Evolutionary conservation across 2,113 vertebrate genomes (phyloP).

Genomic region (Engraulis encrasicolus): DNA sequence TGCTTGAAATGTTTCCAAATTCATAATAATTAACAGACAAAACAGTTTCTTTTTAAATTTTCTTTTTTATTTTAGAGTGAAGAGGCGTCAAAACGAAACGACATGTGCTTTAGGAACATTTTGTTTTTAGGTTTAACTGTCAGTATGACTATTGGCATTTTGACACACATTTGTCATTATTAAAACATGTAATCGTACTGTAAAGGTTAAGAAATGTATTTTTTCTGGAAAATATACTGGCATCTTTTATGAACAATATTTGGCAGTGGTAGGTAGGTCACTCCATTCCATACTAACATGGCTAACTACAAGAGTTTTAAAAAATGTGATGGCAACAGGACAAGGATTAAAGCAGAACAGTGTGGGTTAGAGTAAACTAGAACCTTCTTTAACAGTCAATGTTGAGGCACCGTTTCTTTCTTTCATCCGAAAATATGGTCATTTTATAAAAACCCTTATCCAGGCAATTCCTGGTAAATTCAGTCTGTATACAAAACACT

Average conservation of each 20-base stretch:
- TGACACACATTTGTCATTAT: neutral
- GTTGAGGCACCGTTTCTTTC: neutral
- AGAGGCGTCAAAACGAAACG: neutral
- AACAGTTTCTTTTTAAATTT: neutral
- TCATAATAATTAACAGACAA: neutral
- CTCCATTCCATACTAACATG: neutral
- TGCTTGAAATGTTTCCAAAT: no score
- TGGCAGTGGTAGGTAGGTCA: slow-evolving; percentile 15
- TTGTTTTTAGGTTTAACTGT: neutral
- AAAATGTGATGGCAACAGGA: neutral
- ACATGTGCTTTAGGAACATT: neutral
- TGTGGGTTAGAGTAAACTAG: neutral
- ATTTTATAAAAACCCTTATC: neutral
- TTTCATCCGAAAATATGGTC: slow-evolving; percentile 1
- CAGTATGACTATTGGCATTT: neutral
- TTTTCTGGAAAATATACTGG: neutral
- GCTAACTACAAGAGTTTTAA: neutral
- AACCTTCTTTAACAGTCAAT: slow-evolving; percentile 16
- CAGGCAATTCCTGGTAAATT: neutral
- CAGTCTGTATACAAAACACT: neutral
- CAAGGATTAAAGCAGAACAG: neutral
- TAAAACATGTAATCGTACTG: neutral
- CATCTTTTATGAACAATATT: neutral
- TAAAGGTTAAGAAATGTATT: neutral
- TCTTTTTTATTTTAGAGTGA: slow-evolving; percentile 1